A percentile compares a stretch with the other conserved stretches of the same genome.
Conservation (phyloP, 2,888 invertebrate genomes). For the Cephalotes varians region DNA sequence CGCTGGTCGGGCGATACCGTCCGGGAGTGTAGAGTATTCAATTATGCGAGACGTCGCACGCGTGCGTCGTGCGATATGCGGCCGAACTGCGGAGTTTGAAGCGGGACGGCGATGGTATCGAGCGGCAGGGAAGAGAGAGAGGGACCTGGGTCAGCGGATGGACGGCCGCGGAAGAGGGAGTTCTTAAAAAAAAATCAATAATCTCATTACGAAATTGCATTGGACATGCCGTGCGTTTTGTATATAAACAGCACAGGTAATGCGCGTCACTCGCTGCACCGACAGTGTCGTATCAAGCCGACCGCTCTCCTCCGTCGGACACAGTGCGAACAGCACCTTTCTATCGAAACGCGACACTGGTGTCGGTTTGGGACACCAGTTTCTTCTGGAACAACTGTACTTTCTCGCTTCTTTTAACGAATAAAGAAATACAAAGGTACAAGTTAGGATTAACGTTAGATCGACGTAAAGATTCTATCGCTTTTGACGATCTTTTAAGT, state of each 20-base stretch:
- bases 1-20: slow-evolving; percentile 55
- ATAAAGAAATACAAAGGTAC: background rate
- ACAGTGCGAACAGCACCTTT: background rate
- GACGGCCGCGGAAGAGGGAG: slow-evolving; percentile 5
- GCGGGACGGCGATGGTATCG: slow-evolving; percentile 45
- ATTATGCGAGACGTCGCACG: slow-evolving; percentile 55
- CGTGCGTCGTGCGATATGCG: slow-evolving; percentile 57
- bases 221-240: slow-evolving; percentile 33
- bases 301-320: no score
- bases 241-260: slow-evolving; percentile 41
- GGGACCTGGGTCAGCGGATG: background rate
- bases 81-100: slow-evolving; percentile 43
- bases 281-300: slow-evolving; percentile 35
- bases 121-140: slow-evolving; percentile 7
- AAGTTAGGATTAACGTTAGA: background rate
- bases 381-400: background rate
- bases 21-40: slow-evolving; percentile 47
- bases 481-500: background rate
- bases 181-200: slow-evolving; percentile 70
- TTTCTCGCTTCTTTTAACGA: background rate
- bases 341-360: background rate
- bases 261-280: slow-evolving; percentile 36
- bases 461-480: background rate
- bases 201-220: slow-evolving; percentile 70
- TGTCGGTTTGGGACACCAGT: no score